Base-by-base conservation (phyloP, 2,888 invertebrate species). In the Piscicola geometra region DNA sequence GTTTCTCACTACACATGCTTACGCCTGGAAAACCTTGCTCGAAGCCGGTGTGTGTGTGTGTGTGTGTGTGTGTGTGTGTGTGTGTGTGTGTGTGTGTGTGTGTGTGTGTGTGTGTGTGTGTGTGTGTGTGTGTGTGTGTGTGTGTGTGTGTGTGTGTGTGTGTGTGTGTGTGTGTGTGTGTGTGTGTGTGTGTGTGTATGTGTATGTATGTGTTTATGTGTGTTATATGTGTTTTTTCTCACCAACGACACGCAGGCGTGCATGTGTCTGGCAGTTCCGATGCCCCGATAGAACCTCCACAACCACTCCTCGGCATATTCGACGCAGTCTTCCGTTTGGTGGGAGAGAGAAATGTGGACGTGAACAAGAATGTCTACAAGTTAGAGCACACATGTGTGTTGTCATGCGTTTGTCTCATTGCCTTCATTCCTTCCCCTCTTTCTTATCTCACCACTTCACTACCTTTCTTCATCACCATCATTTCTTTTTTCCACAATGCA, bases 181-280 rank as follows among this genome's bases (percentile, higher is more conserved):
- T 77, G 77, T 50, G 80, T 33, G 3, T 50, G 1, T 64, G 79
- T 79, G 78, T 33, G 56, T 80, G n/a, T 30, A 67, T 30, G 79
- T 78, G 69, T 77, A 77, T 50, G 80, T n/a, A n/a, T n/a, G n/a
- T n/a, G n/a, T n/a, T n/a, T n/a, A n/a, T n/a, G n/a, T n/a, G n/a
- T n/a, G n/a, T n/a, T n/a, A n/a, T n/a, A n/a, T n/a, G n/a, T n/a
- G n/a, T n/a, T n/a, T n/a, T n/a, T n/a, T n/a, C n/a, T n/a, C n/a
- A n/a, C n/a, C n/a, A n/a, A n/a, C n/a, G n/a, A n/a, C 33, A 2
- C 32, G 1, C 69, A 79, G 79, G 78, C 32, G 56, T 80, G n/a
- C 36, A 67, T 30, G 79, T 78, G 69, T 77, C 78, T 50, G 80
- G 79, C 2, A 78, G 79, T 3, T 80, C 80, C 18, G 80, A 80